Evolutionary conservation across 2,888 invertebrate genomes (phyloP).

Genomic region (Sussaba pulchella): DNA sequence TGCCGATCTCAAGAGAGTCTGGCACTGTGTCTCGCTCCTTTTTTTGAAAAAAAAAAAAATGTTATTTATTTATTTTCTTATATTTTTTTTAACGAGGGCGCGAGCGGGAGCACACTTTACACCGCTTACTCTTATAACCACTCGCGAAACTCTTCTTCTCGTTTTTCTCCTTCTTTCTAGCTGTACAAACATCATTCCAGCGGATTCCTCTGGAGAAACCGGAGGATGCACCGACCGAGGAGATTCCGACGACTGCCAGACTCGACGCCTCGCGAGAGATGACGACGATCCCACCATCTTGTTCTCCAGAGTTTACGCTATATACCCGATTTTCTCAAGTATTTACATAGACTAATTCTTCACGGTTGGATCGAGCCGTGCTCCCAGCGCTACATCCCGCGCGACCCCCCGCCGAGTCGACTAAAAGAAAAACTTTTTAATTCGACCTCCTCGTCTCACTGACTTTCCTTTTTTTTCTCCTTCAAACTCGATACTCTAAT

Average conservation of each 20-base stretch:
- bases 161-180: slow-evolving; percentile 21
- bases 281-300: too few relatives aligned
- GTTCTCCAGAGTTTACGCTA: slow-evolving; percentile 73
- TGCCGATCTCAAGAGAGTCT: background rate
- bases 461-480: slow-evolving; percentile 38
- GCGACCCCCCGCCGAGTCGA: slow-evolving; percentile 35
- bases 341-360: slow-evolving; percentile 78
- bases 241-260: slow-evolving; percentile 52
- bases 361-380: slow-evolving; percentile 61
- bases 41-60: too few relatives aligned
- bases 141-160: slow-evolving; percentile 57
- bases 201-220: slow-evolving; percentile 72
- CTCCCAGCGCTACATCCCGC: slow-evolving; percentile 42
- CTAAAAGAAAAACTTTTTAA: slow-evolving; percentile 73
- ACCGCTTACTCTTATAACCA: slow-evolving; percentile 54
- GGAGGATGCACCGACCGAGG: slow-evolving; percentile 66
- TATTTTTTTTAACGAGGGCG: slow-evolving; percentile 32
- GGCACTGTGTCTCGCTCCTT: slow-evolving; percentile 28
- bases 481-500: background rate
- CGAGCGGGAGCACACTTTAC: slow-evolving; percentile 41
- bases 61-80: background rate
- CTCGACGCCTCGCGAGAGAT: slow-evolving; percentile 9
- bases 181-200: slow-evolving; percentile 77
- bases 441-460: slow-evolving; percentile 55
- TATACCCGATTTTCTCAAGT: slow-evolving; percentile 76